A percentile compares a stretch with the other conserved stretches of the same genome.
These are phyloP conservation scores for Clarias platycephalus DNA, from an alignment of 2,797 vertebrate species.

Conservation along the genomic window DNA sequence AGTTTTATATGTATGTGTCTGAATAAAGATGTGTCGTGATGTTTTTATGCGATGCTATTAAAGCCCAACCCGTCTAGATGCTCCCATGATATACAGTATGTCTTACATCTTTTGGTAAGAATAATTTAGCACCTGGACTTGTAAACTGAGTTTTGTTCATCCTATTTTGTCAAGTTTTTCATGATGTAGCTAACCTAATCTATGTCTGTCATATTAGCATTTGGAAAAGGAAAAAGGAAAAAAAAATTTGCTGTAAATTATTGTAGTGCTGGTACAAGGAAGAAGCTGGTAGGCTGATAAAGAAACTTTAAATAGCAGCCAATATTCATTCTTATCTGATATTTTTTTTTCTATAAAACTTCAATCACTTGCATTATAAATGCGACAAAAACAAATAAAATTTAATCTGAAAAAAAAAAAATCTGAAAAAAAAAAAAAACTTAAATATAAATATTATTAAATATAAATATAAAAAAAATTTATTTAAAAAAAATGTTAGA, in stretches of 20 bases:
- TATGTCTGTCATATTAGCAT: not conserved
- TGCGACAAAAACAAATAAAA: no score
- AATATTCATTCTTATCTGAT: no score
- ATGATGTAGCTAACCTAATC: not conserved
- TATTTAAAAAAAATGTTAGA: no score
- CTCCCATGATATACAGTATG: not conserved
- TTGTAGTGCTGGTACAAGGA: not conserved
- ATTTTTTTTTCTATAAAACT: no score
- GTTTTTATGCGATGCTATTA: not conserved
- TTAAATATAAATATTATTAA: no score
- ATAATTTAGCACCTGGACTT: not conserved
- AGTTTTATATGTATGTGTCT: not conserved
- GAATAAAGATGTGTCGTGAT: not conserved
- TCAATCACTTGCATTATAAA: no score
- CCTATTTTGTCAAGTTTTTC: not conserved
- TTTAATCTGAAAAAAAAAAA: no score
- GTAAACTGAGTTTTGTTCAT: not conserved
- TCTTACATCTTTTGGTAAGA: not conserved
- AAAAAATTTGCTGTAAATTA: not conserved
- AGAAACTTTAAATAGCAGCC: no score
- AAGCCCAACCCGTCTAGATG: no score
- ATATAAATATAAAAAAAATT: no score
- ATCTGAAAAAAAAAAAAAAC: no score
- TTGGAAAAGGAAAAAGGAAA: not conserved
- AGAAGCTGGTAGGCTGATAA: no score